phyloP scores from a whole-genome alignment of 2,797 vertebrate species.

The Onychomys torridus region DNA sequence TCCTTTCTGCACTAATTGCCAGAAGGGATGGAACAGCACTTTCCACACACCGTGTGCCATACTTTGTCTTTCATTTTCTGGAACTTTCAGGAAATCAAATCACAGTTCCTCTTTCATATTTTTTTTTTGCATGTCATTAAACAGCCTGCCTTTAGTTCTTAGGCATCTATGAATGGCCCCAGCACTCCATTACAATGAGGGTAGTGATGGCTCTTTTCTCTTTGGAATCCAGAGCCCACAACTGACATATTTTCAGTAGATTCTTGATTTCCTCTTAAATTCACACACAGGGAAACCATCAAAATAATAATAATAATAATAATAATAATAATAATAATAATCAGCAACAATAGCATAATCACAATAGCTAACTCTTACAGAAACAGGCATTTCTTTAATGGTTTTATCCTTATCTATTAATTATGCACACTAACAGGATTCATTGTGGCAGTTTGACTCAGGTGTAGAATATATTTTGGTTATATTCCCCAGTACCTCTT shows the following conservation, averaged over 20 bases:
- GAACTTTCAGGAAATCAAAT: slow-evolving; percentile 41
- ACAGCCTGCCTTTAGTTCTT: slow-evolving; percentile 44
- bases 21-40: slow-evolving; percentile 6
- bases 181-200: neutral
- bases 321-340: neutral
- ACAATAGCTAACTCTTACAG: neutral
- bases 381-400: neutral
- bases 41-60: neutral
- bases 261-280: slow-evolving; percentile 51
- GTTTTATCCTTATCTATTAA: neutral
- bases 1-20: slow-evolving; percentile 21
- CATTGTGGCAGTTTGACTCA: neutral
- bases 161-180: neutral
- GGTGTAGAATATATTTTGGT: neutral
- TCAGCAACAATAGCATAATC: neutral
- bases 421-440: neutral
- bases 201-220: neutral
- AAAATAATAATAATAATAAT: neutral
- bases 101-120: slow-evolving; percentile 45
- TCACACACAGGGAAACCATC: neutral
- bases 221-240: neutral
- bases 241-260: neutral
- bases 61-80: neutral
- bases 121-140: slow-evolving; percentile 65
- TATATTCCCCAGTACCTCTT: neutral